Evolutionary conservation across 2,113 vertebrate species (phyloP).

Genomic region (Thamnaconus septentrionalis): DNA sequence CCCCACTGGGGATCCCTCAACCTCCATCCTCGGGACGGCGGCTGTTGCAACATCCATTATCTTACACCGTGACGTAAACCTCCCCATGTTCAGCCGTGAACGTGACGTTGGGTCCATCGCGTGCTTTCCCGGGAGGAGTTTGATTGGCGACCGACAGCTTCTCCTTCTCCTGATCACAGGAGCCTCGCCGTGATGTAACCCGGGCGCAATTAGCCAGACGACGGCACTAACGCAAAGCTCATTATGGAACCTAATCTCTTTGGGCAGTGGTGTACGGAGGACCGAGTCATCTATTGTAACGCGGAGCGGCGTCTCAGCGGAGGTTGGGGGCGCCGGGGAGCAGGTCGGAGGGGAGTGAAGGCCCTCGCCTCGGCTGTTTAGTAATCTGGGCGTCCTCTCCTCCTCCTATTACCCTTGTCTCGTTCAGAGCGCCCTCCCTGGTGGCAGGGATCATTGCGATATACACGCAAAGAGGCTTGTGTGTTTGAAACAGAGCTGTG

Average conservation of each 20-base stretch:
- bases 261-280: conserved; percentile 29
- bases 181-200: conserved; percentile 67
- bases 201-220: conserved; percentile 65
- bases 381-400: conserved; percentile 47
- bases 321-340: conserved; percentile 29
- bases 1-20: no score
- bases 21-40: no score
- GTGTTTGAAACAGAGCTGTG: conserved; percentile 9
- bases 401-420: conserved; percentile 51
- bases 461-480: conserved; percentile 40
- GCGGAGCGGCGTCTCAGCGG: conserved; percentile 41
- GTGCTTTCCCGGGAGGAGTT: conserved; percentile 18
- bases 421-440: conserved; percentile 42
- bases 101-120: neutral
- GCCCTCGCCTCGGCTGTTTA: conserved; percentile 42
- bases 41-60: no score
- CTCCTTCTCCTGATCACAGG: conserved; percentile 37
- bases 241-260: conserved; percentile 64
- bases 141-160: conserved; percentile 59
- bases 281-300: conserved; percentile 42
- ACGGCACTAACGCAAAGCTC: conserved; percentile 66
- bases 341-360: conserved; percentile 42
- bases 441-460: conserved; percentile 59
- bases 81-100: no score
- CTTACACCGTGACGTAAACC: no score